A percentile compares a stretch with the other conserved stretches of the same genome.
phyloP scores from a whole-genome alignment of 2,113 vertebrate species.

The Athene noctua region DNA sequence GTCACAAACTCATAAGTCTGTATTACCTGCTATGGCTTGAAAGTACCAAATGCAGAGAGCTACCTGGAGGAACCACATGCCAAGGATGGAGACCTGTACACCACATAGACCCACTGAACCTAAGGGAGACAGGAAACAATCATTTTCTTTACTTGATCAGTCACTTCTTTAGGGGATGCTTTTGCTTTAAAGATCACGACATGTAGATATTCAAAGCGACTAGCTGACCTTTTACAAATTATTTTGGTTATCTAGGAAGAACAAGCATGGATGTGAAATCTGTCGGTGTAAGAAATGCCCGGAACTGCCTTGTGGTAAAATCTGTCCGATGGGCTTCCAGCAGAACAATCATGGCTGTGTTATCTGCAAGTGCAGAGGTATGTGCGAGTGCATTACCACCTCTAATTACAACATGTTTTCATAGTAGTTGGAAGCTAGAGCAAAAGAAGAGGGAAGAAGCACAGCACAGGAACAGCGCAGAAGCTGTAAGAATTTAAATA shows the following conservation, averaged over 20 bases:
- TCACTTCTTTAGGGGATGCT: background rate
- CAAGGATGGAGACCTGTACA: background rate
- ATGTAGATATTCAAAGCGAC: background rate
- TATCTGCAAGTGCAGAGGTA: constrained; percentile 87
- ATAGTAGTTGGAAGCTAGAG: background rate
- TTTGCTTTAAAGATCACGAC: background rate
- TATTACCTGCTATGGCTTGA: background rate
- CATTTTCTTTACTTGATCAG: background rate
- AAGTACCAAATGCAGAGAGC: background rate
- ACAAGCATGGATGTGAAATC: constrained; percentile 89
- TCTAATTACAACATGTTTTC: background rate
- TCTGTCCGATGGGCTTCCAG: constrained; percentile 86
- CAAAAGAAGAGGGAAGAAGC: background rate
- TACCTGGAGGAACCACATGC: background rate
- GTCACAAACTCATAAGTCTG: background rate
- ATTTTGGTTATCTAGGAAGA: constrained; percentile 80
- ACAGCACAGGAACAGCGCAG: background rate
- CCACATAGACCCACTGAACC: background rate
- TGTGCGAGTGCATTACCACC: background rate
- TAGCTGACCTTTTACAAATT: constrained; percentile 60
- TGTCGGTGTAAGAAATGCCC: constrained; percentile 91
- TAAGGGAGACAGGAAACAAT: background rate
- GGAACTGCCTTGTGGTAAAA: constrained; percentile 82
- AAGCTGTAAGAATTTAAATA: background rate
- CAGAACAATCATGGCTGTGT: constrained; percentile 82